Evolutionary conservation across 2,797 vertebrate species (phyloP).

Genomic region (Buceros bicornis): DNA sequence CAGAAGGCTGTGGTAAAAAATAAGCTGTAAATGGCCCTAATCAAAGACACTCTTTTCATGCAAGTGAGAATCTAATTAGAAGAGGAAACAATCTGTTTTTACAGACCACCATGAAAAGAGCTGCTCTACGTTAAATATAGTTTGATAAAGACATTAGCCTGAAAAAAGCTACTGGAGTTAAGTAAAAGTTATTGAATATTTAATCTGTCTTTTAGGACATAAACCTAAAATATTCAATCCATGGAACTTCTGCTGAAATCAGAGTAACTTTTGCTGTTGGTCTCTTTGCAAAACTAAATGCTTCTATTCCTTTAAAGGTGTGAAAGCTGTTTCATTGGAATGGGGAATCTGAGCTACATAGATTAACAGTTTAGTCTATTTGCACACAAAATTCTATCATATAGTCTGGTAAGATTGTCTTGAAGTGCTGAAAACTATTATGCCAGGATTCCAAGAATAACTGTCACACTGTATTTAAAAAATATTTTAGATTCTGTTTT

Average conservation of each 20-base stretch:
- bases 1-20: neutral
- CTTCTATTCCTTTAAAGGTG: neutral
- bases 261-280: neutral
- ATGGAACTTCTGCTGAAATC: neutral
- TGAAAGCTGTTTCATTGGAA: neutral
- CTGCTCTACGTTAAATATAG: neutral
- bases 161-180: neutral
- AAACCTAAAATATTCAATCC: neutral
- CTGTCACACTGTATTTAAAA: neutral
- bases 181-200: neutral
- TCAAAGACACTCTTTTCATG: constrained; percentile 40
- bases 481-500: neutral
- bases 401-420: neutral
- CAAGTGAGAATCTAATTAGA: constrained; percentile 51
- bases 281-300: neutral
- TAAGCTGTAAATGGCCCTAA: constrained; percentile 17
- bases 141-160: neutral
- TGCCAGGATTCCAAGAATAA: neutral
- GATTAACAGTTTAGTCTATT: neutral
- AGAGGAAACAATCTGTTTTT: constrained; percentile 39
- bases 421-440: neutral
- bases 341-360: neutral
- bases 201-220: neutral
- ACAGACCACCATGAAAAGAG: constrained; percentile 1
- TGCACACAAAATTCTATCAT: neutral